Base-by-base conservation (phyloP, 2,888 invertebrate species). In the Galerucella pusilla region DNA sequence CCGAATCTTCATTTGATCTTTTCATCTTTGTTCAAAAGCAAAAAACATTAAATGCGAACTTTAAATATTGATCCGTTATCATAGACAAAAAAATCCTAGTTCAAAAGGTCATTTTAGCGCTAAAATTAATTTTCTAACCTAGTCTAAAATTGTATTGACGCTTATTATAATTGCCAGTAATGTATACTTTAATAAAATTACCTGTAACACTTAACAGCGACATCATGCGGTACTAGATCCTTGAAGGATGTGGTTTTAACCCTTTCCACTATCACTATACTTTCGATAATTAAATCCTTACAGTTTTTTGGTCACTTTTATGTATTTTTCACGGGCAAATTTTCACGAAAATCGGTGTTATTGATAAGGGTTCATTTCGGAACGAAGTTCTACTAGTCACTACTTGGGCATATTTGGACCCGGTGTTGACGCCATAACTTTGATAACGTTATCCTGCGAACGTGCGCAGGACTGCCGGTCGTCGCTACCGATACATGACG, bases 161-260 rank as follows among this genome's bases (percentile, higher is more conserved):
- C 12, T 9, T 28, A 54, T 64, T 20, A 16, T 28, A 54, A 54
- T 63, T 71, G 20, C 42, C 28, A 61, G 35, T n/a, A 54, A 68
- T 63, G 16, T 61, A 54, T 57, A 71, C 63, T 16, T 14, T 45
- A 11, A 14, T 46, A 25, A 28, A 65, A 71, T 76, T 73, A 78
- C 78, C 78, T 78, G 78, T 78, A 68, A 78, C 78, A 71, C 77
- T 78, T 68, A 78, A 72, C 65, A 78, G 76, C 76, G 78, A 78
- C 78, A 78, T 78, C 78, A 78, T 78, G 78, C 71, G 78, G 75
- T 68, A 65, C 59, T 68, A 52, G 65, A 68, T 76, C 71, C 75
- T 61, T 45, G 10, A 57, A 69, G 69, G 57, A 57, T 68, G 70
- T 49, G 72, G 72, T 49, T 66, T 66, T 72, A 60, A 66, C 66